Evolutionary conservation across 2,888 invertebrate species (phyloP), one percentile per base, ranked within the genome.

Genomic region (Habroteleia sp.): DNA sequence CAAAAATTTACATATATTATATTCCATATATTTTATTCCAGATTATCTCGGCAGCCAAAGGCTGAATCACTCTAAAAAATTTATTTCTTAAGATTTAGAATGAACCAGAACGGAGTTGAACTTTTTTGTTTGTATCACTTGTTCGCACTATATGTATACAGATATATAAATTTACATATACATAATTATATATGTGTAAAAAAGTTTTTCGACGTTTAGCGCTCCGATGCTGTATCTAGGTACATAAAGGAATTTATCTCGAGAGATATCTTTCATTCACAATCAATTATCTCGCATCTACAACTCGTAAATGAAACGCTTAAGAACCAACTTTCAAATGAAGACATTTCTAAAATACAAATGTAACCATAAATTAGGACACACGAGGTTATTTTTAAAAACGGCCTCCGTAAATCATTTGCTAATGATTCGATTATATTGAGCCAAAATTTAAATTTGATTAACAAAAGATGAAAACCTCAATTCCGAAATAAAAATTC

Each of bases 271-370:
- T 69, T 60, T 69, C 60, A 60, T 69, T 69, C 69, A 52, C 44
- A 69, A 60, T 60, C 60, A 60, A 69, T 69, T 48, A 69, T 69
- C 69, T 69, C 33, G 8, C 69, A 69, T 69, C 69, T 68, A 58
- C 68, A 50, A 58, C 58, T 68, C 50, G 58, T 58, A 68, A 68
- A 68, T 58, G 68, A 50, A 58, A 58, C 48, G 68, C 50, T 68
- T 50, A 54, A 35, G 33, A 41, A 56, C n/a, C n/a, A n/a, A n/a
- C 37, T 23, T 68, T 58, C 17, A 48, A 35, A 68, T 68, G 50
- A 60, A 68, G 68, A 68, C 58, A 42, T 68, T 50, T 58, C 68
- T 5, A 7, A 68, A 42, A 60, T 50, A 56, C 58, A 58, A 68
- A 58, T 48, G 68, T 68, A 56, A 50, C 41, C 50, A 58, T 68